Evolutionary conservation across 2,797 vertebrate genomes (phyloP), one percentile per base, ranked within the genome.

Genomic region (Orientallactaga sibirica): DNA sequence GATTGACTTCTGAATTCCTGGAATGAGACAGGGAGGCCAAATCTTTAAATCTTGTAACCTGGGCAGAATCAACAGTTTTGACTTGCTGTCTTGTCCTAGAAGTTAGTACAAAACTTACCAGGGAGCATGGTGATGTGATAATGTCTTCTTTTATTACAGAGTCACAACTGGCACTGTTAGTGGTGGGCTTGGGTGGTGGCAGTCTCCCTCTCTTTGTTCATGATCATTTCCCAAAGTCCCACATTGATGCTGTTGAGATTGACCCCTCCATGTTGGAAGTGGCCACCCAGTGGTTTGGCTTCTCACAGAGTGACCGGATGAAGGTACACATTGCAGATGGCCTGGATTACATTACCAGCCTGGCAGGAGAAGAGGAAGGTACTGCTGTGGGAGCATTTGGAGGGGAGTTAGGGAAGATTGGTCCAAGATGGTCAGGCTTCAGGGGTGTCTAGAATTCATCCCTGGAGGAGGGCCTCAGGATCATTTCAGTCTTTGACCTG

Each of bases 101-200:
- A 70, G 48, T 22, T 62, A 43, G 29, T 74, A 7, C 29, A 77
- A 4, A 86, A 41, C 37, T 94, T 79, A 20, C 7, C 18, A 2
- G 4, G 52, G 70, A 70, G 66, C 70, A 74, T 82, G 24, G 25
- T 24, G 18, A 52, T n/a, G 8, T 52, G 37, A 92, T 81, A 24
- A 70, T 82, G 70, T 94, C 0, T 76, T 96, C 9, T 97, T 3
- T 11, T 0, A 71, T 91, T 91, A 48, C 98, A 99, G 99, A 98
- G 86, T 90, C 92, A 10, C 96, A 96, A 0, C 95, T 99, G 87
- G 98, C 98, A 0, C 97, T 99, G 96, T 97, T 99, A 88, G 98
- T 99, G 95, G 98, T 99, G 70, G 99, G 99, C 18, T 98, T 99
- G 0, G 99, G 99, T 0, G 99, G 99, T 2, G 99, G 99, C 94